Percentiles rank a stretch among this genome's conserved stretches.
phyloP scores from a whole-genome alignment of 2,797 vertebrate genomes.

The Crax fasciolata region DNA sequence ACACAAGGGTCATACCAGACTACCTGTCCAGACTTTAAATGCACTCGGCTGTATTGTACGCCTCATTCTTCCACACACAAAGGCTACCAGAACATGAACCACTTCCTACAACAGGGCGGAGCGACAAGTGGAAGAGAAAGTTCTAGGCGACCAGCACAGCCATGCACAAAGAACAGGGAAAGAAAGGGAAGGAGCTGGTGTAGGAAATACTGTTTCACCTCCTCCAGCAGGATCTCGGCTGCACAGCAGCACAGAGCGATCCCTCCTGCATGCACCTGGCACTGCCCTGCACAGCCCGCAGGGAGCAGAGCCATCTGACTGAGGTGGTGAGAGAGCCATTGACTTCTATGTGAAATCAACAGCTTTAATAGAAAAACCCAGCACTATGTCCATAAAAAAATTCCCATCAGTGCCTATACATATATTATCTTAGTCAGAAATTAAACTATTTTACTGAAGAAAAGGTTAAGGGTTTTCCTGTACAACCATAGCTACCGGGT shows the following conservation, averaged over 20 bases:
- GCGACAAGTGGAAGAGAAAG: neutral
- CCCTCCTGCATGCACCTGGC: too few species aligned
- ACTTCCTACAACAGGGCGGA: too few species aligned
- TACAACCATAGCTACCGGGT: neutral
- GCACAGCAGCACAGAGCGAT: neutral
- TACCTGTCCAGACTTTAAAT: neutral
- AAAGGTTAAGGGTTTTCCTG: neutral
- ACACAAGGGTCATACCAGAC: neutral
- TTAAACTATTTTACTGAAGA: neutral
- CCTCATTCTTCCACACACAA: neutral
- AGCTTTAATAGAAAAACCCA: neutral
- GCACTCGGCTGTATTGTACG: too few species aligned
- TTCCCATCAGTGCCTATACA: too few species aligned
- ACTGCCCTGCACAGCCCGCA: neutral
- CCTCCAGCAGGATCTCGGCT: neutral
- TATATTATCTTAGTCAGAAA: conserved; percentile 19
- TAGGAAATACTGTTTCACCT: neutral
- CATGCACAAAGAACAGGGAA: neutral
- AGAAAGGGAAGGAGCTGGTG: fast-evolving
- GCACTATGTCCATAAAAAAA: neutral
- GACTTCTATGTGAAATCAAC: neutral
- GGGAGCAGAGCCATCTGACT: neutral
- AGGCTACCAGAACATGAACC: neutral
- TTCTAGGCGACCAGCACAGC: neutral
- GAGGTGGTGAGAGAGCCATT: neutral